These are phyloP conservation scores for Edolisoma coerulescens DNA, from an alignment of 2,113 vertebrate species.

Conservation along the genomic window DNA sequence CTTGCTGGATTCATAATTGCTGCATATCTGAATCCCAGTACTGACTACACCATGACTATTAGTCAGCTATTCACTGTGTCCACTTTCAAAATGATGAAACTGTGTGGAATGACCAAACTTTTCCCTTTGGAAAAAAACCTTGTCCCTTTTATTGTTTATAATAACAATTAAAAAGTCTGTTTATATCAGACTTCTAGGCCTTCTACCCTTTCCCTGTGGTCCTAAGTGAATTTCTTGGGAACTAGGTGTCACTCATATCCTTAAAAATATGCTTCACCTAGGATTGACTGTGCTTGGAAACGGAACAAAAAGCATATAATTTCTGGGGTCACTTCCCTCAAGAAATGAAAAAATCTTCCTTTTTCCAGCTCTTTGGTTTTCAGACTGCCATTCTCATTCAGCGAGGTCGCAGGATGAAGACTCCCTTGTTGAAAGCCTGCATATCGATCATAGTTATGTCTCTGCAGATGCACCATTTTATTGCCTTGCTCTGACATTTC, in stretches of 20 bases:
- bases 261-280: neutral
- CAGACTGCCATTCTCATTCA: neutral
- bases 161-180: too few relatives aligned
- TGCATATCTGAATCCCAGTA: neutral
- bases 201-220: neutral
- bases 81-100: neutral
- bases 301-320: neutral
- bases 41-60: neutral
- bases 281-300: neutral
- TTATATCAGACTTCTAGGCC: neutral
- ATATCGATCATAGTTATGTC: neutral
- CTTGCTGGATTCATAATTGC: neutral
- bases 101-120: neutral
- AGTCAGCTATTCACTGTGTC: neutral
- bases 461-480: neutral
- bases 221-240: neutral
- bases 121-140: neutral
- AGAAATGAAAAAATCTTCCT: neutral
- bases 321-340: neutral
- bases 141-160: neutral
- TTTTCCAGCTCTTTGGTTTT: slow-evolving; percentile 13
- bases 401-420: neutral
- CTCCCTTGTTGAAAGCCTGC: neutral
- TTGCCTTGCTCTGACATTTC: neutral
- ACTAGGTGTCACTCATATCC: neutral